Conservation (phyloP, 1,140 invertebrate species). For the fruit fly (Drosophila melanogaster) region DNA sequence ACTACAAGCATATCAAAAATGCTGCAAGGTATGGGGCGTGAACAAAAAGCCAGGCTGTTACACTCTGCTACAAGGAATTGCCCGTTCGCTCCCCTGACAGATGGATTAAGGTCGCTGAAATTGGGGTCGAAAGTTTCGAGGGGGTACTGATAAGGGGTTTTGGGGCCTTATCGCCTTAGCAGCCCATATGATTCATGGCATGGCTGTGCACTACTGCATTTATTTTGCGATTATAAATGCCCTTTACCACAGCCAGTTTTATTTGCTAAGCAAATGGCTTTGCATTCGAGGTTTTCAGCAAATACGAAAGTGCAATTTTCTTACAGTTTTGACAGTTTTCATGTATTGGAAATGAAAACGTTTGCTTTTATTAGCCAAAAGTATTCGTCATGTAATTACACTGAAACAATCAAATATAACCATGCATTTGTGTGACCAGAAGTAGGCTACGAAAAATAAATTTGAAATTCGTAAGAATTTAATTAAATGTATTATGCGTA, state of each 20-base stretch:
- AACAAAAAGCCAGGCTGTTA: constrained; percentile 33
- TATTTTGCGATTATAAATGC: not conserved
- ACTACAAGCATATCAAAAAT: constrained; percentile 36
- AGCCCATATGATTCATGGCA: not conserved
- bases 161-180: not conserved
- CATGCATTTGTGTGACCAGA: too few species aligned
- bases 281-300: not conserved
- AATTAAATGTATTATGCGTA: too few species aligned
- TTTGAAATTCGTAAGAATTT: too few species aligned
- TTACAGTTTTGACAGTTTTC: too few species aligned
- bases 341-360: too few species aligned
- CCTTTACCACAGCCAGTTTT: not conserved
- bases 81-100: constrained; percentile 4
- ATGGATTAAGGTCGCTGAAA: constrained; percentile 7
- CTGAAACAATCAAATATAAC: too few species aligned
- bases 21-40: constrained; percentile 2
- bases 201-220: not conserved
- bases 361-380: too few species aligned
- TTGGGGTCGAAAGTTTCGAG: not conserved
- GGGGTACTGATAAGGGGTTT: not conserved
- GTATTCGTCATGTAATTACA: too few species aligned
- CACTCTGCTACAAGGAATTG: constrained; percentile 5
- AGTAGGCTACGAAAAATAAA: too few species aligned
- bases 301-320: too few species aligned
- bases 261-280: not conserved